Evolutionary conservation across 1,140 invertebrate genomes (phyloP).

Genomic region (Neodiprion pinetum): DNA sequence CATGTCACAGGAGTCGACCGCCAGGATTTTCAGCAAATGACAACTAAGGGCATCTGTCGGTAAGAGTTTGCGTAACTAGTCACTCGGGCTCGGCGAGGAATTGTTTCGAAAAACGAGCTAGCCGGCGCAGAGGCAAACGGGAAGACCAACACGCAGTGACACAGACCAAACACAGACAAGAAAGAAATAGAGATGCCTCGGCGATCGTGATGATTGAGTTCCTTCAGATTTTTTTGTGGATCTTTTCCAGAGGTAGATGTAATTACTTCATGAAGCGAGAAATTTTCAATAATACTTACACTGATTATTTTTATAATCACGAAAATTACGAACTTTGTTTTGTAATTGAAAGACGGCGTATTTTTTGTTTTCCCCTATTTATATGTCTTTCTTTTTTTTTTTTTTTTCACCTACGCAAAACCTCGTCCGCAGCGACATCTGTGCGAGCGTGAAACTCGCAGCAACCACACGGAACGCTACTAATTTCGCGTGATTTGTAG

Average conservation of each 20-base stretch:
- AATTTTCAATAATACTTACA: not conserved
- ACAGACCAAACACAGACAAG: too few species aligned
- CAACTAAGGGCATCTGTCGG: conserved; percentile 38
- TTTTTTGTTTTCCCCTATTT: not conserved
- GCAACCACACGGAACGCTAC: not conserved
- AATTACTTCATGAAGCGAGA: not conserved
- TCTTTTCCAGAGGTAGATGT: not conserved
- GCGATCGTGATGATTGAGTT: too few species aligned
- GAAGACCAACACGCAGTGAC: too few species aligned
- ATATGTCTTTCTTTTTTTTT: not conserved
- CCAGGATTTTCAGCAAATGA: conserved; percentile 28
- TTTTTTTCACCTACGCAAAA: not conserved
- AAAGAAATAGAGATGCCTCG: too few species aligned
- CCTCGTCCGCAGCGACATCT: not conserved
- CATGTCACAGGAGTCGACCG: conserved; percentile 43
- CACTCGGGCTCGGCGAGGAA: not conserved
- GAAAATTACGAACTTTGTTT: conserved; percentile 5
- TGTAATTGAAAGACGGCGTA: not conserved
- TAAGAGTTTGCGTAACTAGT: conserved; percentile 13
- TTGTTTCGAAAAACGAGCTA: too few species aligned
- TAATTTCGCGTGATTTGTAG: not conserved
- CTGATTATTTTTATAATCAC: conserved; percentile 8
- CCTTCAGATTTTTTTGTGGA: not conserved
- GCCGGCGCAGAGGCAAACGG: too few species aligned
- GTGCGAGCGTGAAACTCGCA: not conserved